Base-by-base conservation (phyloP, 2,888 invertebrate species). In the Xanthorhoe spadicearia region DNA sequence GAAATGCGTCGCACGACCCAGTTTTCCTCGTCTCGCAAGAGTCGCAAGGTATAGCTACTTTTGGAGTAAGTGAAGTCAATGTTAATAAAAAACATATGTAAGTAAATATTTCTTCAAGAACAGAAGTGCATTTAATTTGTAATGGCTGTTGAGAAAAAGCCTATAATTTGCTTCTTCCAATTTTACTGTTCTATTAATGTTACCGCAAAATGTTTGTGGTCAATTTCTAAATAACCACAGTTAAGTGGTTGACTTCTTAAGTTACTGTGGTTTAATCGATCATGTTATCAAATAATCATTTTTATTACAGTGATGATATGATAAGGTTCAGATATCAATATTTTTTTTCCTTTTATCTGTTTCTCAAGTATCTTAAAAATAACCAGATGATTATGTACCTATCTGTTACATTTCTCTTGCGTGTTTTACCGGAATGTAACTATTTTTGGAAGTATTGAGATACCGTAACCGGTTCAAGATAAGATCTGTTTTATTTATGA, bases 1-100 rank as follows among this genome's bases (percentile, higher is more conserved):
- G 61, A 64, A 64, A 55, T 54, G 61, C 57, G 53, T 17, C 60
- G 23, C 13, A 10, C 43, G 61, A 50, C 68, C 64, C 68, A 68
- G 57, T 61, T 68, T 46, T 50, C 35, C 19, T 54, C 62, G 56
- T 67, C 60, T 43, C 38, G 13, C 38, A 43, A n/a, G n/a, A n/a
- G n/a, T 32, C 49, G 18, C 10, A 49, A 54, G 54, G 50, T 65
- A 59, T 62, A 53, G 61, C 53, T n/a, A n/a, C n/a, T n/a, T n/a
- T n/a, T n/a, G n/a, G n/a, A n/a, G n/a, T n/a, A n/a, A n/a, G n/a
- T n/a, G n/a, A n/a, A n/a, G n/a, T n/a, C n/a, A n/a, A n/a, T n/a
- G n/a, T n/a, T n/a, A n/a, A n/a, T n/a, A n/a, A n/a, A n/a, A n/a
- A n/a, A n/a, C n/a, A n/a, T n/a, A n/a, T n/a, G n/a, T n/a, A n/a